phyloP scores from a whole-genome alignment of 2,797 vertebrate genomes.

The Enteromius anoplus region DNA sequence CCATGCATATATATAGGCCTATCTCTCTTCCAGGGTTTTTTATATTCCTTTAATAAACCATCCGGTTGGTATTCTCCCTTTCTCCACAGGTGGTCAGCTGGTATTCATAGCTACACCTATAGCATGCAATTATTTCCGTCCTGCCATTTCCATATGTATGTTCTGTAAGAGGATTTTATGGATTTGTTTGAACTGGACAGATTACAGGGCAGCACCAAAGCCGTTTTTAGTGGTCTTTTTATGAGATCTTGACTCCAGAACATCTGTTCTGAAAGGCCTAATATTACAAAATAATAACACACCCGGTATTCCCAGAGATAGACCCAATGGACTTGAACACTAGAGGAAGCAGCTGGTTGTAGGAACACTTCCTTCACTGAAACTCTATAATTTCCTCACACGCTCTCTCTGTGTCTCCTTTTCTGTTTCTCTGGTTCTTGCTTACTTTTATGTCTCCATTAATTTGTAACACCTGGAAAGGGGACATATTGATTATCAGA shows the following conservation, averaged over 20 bases:
- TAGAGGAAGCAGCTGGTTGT: slow-evolving; percentile 75
- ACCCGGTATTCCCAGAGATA: slow-evolving; percentile 62
- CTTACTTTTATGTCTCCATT: slow-evolving; percentile 9
- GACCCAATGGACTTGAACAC: slow-evolving; percentile 63
- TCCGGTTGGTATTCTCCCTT: not conserved
- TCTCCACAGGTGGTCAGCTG: slow-evolving; percentile 35
- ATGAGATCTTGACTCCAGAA: slow-evolving; percentile 54
- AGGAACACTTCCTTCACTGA: slow-evolving; percentile 69
- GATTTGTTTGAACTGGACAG: slow-evolving; percentile 61
- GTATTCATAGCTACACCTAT: slow-evolving; percentile 31
- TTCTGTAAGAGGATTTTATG: slow-evolving; percentile 21
- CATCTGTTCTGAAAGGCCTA: slow-evolving; percentile 59
- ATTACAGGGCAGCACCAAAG: slow-evolving; percentile 57
- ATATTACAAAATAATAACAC: slow-evolving; percentile 61
- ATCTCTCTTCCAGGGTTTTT: not conserved
- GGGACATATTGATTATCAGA: slow-evolving; percentile 1
- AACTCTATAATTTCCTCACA: slow-evolving; percentile 74
- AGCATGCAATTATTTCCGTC: slow-evolving; percentile 40
- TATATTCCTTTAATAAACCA: not conserved
- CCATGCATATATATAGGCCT: too few relatives aligned
- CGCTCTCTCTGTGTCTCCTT: slow-evolving; percentile 22
- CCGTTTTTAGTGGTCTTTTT: slow-evolving; percentile 50
- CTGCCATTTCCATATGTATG: slow-evolving; percentile 18
- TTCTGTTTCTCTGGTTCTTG: not conserved
- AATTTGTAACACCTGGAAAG: slow-evolving; percentile 46